These are phyloP conservation scores for Rhineura floridana DNA, from an alignment of 2,113 vertebrate species.

Conservation along the genomic window DNA sequence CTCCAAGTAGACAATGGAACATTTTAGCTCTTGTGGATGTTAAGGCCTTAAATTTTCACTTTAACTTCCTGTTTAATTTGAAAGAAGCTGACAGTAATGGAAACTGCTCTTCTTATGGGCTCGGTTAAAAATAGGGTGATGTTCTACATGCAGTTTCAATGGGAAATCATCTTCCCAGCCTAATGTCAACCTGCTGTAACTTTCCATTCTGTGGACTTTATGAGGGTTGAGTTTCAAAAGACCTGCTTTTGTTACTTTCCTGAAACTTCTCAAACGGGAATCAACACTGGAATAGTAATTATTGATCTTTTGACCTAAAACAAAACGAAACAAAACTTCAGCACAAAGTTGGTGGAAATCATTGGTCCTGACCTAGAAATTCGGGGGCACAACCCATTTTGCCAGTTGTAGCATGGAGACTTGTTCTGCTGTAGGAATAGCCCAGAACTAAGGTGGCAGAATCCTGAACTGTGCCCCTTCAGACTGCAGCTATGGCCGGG, in stretches of 20 bases:
- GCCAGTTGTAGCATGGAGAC: too few relatives aligned
- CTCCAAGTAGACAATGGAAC: not conserved
- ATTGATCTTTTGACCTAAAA: not conserved
- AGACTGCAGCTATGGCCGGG: too few relatives aligned
- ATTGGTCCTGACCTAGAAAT: not conserved
- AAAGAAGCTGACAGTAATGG: not conserved
- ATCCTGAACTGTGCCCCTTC: too few relatives aligned
- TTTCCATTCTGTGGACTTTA: constrained; percentile 45
- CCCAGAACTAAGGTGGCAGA: too few relatives aligned
- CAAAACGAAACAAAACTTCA: not conserved
- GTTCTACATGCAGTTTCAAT: constrained; percentile 39
- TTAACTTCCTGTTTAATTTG: not conserved
- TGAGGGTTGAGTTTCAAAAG: constrained; percentile 28
- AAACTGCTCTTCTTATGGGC: not conserved
- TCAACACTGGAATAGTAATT: not conserved
- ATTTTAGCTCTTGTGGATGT: not conserved
- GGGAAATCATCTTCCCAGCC: constrained; percentile 50
- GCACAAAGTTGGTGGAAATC: not conserved
- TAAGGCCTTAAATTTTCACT: not conserved
- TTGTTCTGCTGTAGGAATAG: too few relatives aligned
- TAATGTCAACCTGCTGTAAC: constrained; percentile 24
- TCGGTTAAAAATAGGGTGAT: constrained; percentile 55
- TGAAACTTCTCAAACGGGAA: not conserved
- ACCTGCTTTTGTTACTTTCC: not conserved
- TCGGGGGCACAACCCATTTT: not conserved